phyloP scores from a whole-genome alignment of 2,113 vertebrate genomes.

The Pseudorhombus dupliciocellatus region DNA sequence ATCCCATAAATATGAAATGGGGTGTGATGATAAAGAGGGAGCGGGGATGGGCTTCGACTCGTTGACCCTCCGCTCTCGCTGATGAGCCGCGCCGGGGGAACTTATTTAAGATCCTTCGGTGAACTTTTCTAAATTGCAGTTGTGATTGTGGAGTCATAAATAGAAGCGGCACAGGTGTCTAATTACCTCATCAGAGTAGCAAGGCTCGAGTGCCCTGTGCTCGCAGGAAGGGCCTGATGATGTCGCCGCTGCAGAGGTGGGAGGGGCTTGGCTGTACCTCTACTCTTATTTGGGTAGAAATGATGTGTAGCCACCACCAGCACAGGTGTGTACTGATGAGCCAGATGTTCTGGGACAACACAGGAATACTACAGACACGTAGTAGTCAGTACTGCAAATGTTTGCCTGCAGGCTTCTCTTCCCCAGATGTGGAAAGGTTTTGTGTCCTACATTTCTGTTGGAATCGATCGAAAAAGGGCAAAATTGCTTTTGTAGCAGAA shows the following conservation, averaged over 20 bases:
- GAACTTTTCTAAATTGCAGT: constrained; percentile 24
- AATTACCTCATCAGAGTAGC: constrained; percentile 67
- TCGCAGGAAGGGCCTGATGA: constrained; percentile 57
- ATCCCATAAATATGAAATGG: constrained; percentile 5
- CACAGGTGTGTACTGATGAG: neutral
- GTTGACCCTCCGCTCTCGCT: constrained; percentile 3
- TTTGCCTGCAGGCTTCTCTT: neutral
- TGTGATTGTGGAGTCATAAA: constrained; percentile 61
- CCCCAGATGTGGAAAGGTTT: too few species aligned
- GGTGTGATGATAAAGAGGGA: neutral
- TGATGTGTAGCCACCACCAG: neutral
- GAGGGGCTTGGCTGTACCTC: neutral
- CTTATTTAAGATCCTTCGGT: constrained; percentile 23
- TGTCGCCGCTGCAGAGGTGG: constrained; percentile 53
- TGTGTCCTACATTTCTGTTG: too few species aligned
- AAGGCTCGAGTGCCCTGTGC: constrained; percentile 61
- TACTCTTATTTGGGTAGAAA: neutral
- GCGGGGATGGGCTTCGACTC: constrained; percentile 10
- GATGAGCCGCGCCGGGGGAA: constrained; percentile 10
- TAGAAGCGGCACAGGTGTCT: constrained; percentile 73
- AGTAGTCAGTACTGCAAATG: neutral
- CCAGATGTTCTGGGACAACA: neutral
- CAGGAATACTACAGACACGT: neutral
- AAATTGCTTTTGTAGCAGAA: too few species aligned
- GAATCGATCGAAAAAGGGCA: too few species aligned